Conservation (phyloP, 2,797 vertebrate species). For the Periophthalmus magnuspinnatus region DNA sequence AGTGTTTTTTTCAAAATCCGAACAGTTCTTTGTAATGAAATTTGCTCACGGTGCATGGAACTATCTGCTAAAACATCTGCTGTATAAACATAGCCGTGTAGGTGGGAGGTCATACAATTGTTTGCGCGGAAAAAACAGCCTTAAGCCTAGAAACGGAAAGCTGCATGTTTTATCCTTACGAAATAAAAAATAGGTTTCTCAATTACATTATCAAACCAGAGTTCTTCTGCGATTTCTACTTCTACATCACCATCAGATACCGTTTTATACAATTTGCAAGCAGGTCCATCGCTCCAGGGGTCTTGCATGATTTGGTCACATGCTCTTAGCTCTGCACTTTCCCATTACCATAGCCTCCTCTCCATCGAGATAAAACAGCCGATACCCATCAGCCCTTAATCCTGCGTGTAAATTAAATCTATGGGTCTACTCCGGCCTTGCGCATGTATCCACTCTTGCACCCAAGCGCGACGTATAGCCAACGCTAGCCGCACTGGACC, state of each 20-base stretch:
- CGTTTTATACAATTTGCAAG: conserved; percentile 22
- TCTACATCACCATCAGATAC: background rate
- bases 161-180: background rate
- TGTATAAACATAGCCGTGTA: background rate
- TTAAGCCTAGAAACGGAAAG: background rate
- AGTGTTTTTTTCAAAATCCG: too few relatives aligned
- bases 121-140: background rate
- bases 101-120: conserved; percentile 1
- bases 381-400: conserved; percentile 40
- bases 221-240: conserved; percentile 8
- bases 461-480: conserved; percentile 25
- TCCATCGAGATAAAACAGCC: conserved; percentile 27
- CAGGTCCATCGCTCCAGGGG: conserved; percentile 26
- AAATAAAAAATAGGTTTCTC: conserved; percentile 1
- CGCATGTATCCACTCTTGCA: conserved; percentile 18
- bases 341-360: conserved; percentile 26
- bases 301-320: conserved; percentile 22
- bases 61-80: background rate
- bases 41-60: too few relatives aligned
- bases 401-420: conserved; percentile 12
- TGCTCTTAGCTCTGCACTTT: conserved; percentile 23
- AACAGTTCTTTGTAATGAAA: too few relatives aligned
- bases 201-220: conserved; percentile 1
- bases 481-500: conserved; percentile 33
- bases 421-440: background rate